Evolutionary conservation across 2,797 vertebrate species (phyloP).

Genomic region (Hippoglossus hippoglossus): DNA sequence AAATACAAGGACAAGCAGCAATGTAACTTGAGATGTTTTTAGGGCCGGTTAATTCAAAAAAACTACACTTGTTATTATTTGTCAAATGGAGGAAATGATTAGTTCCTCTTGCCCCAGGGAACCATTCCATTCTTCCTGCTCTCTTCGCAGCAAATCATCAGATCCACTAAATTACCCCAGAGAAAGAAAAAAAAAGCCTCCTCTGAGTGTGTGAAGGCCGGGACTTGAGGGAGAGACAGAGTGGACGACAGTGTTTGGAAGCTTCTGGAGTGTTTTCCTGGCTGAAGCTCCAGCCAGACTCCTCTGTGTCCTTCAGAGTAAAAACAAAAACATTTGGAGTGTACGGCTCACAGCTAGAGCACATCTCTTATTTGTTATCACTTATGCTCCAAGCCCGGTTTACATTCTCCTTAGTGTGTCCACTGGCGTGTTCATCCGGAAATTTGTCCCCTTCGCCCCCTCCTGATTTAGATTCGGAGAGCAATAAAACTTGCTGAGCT

Average conservation of each 20-base stretch:
- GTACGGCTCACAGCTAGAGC: conserved; percentile 67
- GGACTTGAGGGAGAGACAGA: conserved; percentile 60
- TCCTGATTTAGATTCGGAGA: conserved; percentile 77
- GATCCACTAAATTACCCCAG: conserved; percentile 23
- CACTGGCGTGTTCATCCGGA: conserved; percentile 78
- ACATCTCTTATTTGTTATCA: conserved; percentile 82
- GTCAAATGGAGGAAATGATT: conserved; percentile 3
- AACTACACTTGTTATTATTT: conserved; percentile 19
- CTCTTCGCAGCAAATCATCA: conserved; percentile 33
- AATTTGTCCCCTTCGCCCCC: conserved; percentile 65
- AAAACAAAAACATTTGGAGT: conserved; percentile 80
- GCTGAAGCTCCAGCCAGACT: conserved; percentile 67
- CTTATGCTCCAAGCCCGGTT: conserved; percentile 78
- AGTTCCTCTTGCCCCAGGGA: not conserved
- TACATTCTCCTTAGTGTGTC: conserved; percentile 81
- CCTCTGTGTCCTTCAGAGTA: conserved; percentile 72
- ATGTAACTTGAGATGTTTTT: not conserved
- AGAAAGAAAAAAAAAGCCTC: not conserved
- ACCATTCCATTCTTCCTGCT: conserved; percentile 11
- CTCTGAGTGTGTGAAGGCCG: conserved; percentile 45
- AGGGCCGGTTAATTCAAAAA: not conserved
- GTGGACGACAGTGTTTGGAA: conserved; percentile 69
- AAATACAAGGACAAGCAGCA: no score
- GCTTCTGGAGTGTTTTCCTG: conserved; percentile 81
- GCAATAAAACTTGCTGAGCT: conserved; percentile 91